Percentiles rank a stretch among this genome's conserved stretches.
Evolutionary conservation across 1,140 invertebrate genomes (phyloP).

Genomic region (Scaptomyza graminum): DNA sequence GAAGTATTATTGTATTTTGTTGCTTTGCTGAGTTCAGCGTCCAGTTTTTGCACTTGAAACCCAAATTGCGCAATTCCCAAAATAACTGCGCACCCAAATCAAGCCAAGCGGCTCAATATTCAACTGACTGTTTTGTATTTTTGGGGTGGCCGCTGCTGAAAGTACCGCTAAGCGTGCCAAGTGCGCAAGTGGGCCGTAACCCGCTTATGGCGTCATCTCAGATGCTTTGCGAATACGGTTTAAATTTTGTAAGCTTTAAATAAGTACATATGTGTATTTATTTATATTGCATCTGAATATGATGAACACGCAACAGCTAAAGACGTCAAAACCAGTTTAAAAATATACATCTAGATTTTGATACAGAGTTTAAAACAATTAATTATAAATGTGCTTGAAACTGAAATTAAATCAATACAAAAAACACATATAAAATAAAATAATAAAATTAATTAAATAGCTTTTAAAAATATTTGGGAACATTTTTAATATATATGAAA

Average conservation of each 20-base stretch:
- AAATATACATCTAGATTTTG: too few relatives aligned
- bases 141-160: slow-evolving; percentile 36
- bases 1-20: slow-evolving; percentile 16
- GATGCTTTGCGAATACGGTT: background rate
- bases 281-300: slow-evolving; percentile 4
- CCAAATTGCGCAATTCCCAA: slow-evolving; percentile 77
- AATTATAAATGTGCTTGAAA: too few relatives aligned
- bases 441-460: too few relatives aligned
- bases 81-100: slow-evolving; percentile 52
- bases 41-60: slow-evolving; percentile 78
- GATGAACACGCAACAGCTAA: too few relatives aligned
- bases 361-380: too few relatives aligned
- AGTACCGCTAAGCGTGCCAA: slow-evolving; percentile 67
- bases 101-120: slow-evolving; percentile 12
- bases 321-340: too few relatives aligned
- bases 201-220: slow-evolving; percentile 58
- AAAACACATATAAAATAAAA: too few relatives aligned
- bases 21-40: slow-evolving; percentile 60
- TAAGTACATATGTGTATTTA: slow-evolving; percentile 3
- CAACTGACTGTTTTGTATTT: slow-evolving; percentile 35
- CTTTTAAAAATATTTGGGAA: too few relatives aligned
- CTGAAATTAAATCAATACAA: too few relatives aligned
- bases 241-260: slow-evolving; percentile 11
- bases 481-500: too few relatives aligned
- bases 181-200: slow-evolving; percentile 54